Evolutionary conservation across 2,113 vertebrate species (phyloP).

Genomic region (Chaetodon auriga): DNA sequence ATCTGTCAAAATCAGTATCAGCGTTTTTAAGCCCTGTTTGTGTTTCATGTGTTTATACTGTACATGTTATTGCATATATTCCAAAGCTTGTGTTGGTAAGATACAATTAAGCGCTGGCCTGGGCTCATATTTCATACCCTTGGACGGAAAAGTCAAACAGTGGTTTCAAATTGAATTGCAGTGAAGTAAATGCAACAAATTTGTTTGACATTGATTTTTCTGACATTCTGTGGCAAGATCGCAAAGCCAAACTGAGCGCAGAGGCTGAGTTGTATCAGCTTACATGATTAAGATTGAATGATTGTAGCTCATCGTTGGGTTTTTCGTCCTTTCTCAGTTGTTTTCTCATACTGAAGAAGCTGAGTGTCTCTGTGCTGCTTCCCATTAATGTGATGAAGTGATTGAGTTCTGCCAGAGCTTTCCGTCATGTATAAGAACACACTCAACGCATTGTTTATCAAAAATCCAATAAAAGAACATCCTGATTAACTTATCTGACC

Average conservation of each 20-base stretch:
- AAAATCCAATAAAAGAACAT: too few species aligned
- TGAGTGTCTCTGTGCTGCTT: background rate
- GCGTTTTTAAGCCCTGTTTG: background rate
- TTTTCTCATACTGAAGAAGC: background rate
- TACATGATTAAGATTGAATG: background rate
- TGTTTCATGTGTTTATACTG: background rate
- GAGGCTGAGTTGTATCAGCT: background rate
- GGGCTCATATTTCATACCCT: background rate
- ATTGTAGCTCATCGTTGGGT: background rate
- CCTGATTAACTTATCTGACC: too few species aligned
- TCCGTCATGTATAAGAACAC: background rate
- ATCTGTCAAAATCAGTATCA: background rate
- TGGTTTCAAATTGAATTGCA: slow-evolving; percentile 5
- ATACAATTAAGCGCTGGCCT: background rate
- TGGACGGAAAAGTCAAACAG: background rate
- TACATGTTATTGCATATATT: background rate
- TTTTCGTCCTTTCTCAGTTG: background rate
- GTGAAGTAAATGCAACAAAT: slow-evolving; percentile 22
- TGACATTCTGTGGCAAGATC: background rate
- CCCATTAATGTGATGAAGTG: background rate
- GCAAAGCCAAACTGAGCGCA: background rate
- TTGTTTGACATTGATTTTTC: slow-evolving; percentile 22
- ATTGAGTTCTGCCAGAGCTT: background rate
- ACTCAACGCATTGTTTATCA: background rate
- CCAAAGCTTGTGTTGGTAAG: background rate